Conservation (phyloP, 2,797 vertebrate genomes). For the Poeciliopsis infans region DNA sequence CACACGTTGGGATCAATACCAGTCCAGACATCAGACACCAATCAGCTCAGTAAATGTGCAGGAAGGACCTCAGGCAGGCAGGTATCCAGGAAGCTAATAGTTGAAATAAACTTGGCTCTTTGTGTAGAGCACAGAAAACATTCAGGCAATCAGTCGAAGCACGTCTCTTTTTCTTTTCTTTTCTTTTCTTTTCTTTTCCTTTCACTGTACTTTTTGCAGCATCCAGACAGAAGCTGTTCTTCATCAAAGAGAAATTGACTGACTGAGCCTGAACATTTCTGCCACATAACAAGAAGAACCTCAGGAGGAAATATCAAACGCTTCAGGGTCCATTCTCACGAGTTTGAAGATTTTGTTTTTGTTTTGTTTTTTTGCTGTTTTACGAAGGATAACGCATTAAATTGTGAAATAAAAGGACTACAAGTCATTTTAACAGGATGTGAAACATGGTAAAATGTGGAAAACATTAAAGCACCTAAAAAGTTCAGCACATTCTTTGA, state of each 20-base stretch:
- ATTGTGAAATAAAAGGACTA: too few relatives aligned
- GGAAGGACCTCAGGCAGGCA: neutral
- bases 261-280: neutral
- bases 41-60: neutral
- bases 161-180: too few relatives aligned
- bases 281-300: neutral
- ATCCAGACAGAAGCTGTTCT: neutral
- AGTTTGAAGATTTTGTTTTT: neutral
- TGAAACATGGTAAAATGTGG: neutral
- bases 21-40: neutral
- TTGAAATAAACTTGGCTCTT: neutral
- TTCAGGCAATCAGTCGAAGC: neutral
- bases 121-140: neutral
- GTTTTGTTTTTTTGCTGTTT: neutral
- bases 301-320: neutral
- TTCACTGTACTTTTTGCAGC: neutral
- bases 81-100: neutral
- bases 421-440: neutral
- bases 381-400: neutral
- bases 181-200: neutral
- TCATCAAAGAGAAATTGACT: neutral
- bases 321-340: neutral
- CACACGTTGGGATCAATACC: neutral
- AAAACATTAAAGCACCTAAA: neutral
- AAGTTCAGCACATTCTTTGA: neutral